Base-by-base conservation (phyloP, 2,888 invertebrate genomes). In the Plagodis pulveraria region DNA sequence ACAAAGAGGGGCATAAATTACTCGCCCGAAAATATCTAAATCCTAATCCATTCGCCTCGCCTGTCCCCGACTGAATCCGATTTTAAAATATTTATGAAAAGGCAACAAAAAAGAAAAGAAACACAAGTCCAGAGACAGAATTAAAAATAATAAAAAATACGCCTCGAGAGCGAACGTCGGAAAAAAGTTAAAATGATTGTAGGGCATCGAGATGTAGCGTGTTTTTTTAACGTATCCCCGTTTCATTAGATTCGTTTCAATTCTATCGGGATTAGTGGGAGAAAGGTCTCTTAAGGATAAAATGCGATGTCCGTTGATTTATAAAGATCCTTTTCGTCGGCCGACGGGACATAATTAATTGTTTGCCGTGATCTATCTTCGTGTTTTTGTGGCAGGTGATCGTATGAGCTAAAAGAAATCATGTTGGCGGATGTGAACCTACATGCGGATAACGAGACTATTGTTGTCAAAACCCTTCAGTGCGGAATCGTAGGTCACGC, bases 81-180 rank as follows among this genome's bases (percentile, higher is more conserved):
- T 91, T 91, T 88, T 89, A 89, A 91, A 91, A 91, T 91, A 91
- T 91, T 90, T 91, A 90, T 91, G 90, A 90, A 89, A 89, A 89
- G 89, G 82, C 83, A 83, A 82, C 84, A 86, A 86, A 83, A 84
- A 80, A 71, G 68, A 67, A 65, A 72, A 77, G 77, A 80, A 73
- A 73, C 73, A 74, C 75, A 76, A 83, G 83, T 82, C 83, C 85
- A 87, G 82, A 84, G 86, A 91, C 87, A 86, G 87, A 86, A 87
- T 88, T 84, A 88, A 87, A 90, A 89, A 86, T 78, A 87, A 84
- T 75, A 82, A 84, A 84, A 88, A 87, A 81, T 83, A 79, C 82
- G 80, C 78, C 77, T 79, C 86, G 84, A 85, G 86, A 86, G 82
- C 84, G 85, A 85, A 83, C 82, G 86, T 76, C 70, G 86, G 89